Evolutionary conservation across 2,888 invertebrate species (phyloP), one percentile per base, ranked within the genome.

Genomic region (Tipula vernalis): DNA sequence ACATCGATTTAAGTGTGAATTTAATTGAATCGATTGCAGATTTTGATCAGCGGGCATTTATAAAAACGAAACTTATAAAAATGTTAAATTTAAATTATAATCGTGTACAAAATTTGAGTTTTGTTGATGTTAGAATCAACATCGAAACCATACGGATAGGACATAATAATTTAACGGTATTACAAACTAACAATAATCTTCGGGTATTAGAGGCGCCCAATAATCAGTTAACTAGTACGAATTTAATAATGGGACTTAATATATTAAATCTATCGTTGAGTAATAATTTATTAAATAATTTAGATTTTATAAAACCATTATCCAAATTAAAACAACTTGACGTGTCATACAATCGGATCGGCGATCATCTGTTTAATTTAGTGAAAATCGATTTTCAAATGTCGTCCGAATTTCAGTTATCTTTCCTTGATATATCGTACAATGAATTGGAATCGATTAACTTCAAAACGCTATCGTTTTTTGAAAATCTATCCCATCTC

Each of bases 1-100:
- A 83, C 4, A 42, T 87, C 18, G 86, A 86, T 86, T 71, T 87
- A 36, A 84, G 41, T 36, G 57, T 47, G 13, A 87, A 86, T 84
- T 51, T 12, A 2, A 13, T 71, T 3, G 71, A 71, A 71, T 12
- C 71, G 28, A 13, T 71, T 5, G 13, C n/a, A n/a, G n/a, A n/a
- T n/a, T n/a, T 71, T 2, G 71, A 28, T 71, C 8, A 71, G 28
- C 28, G 18, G 28, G 13, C 28, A 8, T 71, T 71, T 71, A 10
- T 12, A 12, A 28, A 71, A 28, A 13, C n/a, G 2, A 71, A 71
- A 71, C 28, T 71, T 71, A 71, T 71, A 28, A 71, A 71, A 28
- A 2, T 71, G 3, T n/a, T 71, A 28, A 10, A 71, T 71, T 71
- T 71, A 28, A 71, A 71, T 71, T 10, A 10, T 71, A 71, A 71